These are phyloP conservation scores for Cantharis rufa DNA, from an alignment of 2,888 invertebrate species.

Conservation along the genomic window DNA sequence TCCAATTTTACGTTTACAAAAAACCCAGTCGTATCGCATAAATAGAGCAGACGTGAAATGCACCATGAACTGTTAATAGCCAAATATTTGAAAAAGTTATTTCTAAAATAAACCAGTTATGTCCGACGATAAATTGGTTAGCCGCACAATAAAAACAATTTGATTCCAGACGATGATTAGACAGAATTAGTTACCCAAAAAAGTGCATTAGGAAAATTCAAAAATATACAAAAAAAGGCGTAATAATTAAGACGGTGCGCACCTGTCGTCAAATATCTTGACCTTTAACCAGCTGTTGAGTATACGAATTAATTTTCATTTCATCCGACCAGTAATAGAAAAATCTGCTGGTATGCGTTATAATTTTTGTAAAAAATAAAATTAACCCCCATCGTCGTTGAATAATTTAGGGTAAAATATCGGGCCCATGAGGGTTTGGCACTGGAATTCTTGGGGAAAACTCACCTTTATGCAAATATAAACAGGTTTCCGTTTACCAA, in stretches of 20 bases:
- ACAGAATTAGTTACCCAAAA: neutral
- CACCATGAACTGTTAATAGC: neutral
- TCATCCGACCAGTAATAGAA: neutral
- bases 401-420: neutral
- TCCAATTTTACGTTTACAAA: neutral
- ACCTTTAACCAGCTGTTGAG: neutral
- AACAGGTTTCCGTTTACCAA: neutral
- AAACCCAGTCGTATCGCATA: neutral
- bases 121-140: neutral
- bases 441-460: neutral
- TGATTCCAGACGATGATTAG: neutral
- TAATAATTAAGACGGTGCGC: neutral
- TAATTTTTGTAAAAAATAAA: neutral
- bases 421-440: neutral
- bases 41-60: neutral
- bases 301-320: neutral
- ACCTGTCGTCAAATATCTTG: neutral
- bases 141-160: neutral
- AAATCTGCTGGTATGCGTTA: neutral
- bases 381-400: neutral
- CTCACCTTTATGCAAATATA: neutral
- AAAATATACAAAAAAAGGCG: neutral
- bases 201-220: neutral
- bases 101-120: neutral
- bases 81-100: neutral